phyloP scores from a whole-genome alignment of 2,797 vertebrate genomes.

The Gallirallus australis region DNA sequence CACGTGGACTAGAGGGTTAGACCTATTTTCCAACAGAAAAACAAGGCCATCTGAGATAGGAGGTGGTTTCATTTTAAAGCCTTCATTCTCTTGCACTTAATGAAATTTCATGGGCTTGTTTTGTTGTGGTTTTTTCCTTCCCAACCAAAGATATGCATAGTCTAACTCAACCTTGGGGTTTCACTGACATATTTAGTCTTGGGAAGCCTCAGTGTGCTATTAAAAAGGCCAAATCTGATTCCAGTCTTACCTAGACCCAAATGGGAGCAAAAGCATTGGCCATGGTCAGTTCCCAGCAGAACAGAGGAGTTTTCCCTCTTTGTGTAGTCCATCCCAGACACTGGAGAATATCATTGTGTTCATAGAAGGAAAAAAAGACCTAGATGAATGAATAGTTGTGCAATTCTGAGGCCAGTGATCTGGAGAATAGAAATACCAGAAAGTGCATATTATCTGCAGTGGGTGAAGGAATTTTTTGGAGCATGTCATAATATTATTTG shows the following conservation, averaged over 20 bases:
- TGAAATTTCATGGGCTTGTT: neutral
- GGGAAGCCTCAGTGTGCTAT: neutral
- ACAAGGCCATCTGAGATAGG: neutral
- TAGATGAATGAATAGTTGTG: neutral
- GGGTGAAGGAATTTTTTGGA: neutral
- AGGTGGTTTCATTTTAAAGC: neutral
- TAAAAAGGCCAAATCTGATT: neutral
- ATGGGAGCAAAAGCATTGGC: neutral
- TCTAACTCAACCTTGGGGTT: neutral
- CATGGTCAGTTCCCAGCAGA: neutral
- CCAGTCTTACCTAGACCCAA: neutral
- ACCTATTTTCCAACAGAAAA: neutral
- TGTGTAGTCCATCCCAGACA: neutral
- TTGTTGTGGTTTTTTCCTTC: neutral
- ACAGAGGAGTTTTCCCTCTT: neutral
- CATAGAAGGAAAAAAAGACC: neutral
- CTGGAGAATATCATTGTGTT: neutral
- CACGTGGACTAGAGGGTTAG: neutral
- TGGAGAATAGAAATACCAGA: neutral
- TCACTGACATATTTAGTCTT: neutral
- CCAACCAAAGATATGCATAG: neutral
- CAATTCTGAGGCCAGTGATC: neutral
- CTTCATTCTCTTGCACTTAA: neutral
- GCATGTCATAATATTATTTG: neutral
- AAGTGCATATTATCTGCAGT: neutral